Evolutionary conservation across 2,888 invertebrate genomes (phyloP), one percentile per base, ranked within the genome.

Genomic region (Melinopterus prodromus): DNA sequence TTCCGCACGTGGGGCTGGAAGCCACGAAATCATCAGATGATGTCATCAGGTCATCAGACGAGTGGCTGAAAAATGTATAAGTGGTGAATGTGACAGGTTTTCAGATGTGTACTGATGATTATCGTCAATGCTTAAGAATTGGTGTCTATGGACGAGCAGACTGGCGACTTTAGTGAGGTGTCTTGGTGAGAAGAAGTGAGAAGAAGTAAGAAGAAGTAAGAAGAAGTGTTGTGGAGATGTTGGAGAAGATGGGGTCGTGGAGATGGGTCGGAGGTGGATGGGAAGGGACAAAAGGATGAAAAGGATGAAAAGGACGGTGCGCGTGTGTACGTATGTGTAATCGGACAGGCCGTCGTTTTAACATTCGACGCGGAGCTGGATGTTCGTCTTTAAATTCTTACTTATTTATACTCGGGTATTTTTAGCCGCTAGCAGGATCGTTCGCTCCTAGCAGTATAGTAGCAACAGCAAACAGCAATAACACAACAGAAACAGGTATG

Each of bases 381-480:
- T 83, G 84, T 85, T 86, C 85, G 85, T 85, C 86, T 85, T 85
- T 85, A 85, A 86, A 86, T 86, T 86, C 85, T 85, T 85, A 86
- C 86, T 83, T 88, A 88, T 88, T 87, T 87, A 88, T 87, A 87
- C 84, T 85, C 83, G 84, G 83, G 85, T 88, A 88, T 88, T 88
- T 88, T 87, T 88, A 88, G 88, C 86, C 87, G 86, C 87, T 86
- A 87, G 87, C 87, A 85, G 86, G 86, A 86, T 85, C 86, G 84
- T 85, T 83, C 79, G 82, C 79, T 79, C 79, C 79, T 79, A 79
- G 81, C 81, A 84, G 84, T 83, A 84, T 83, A 85, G 84, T 85
- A 85, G 85, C 85, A 84, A 85, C 82, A 84, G 85, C 84, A 84
- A 84, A 86, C 84, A 85, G 83, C 84, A 87, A 86, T 86, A 87